Evolutionary conservation across 2,113 vertebrate genomes (phyloP).

Genomic region (Illadopsis cleaveri): DNA sequence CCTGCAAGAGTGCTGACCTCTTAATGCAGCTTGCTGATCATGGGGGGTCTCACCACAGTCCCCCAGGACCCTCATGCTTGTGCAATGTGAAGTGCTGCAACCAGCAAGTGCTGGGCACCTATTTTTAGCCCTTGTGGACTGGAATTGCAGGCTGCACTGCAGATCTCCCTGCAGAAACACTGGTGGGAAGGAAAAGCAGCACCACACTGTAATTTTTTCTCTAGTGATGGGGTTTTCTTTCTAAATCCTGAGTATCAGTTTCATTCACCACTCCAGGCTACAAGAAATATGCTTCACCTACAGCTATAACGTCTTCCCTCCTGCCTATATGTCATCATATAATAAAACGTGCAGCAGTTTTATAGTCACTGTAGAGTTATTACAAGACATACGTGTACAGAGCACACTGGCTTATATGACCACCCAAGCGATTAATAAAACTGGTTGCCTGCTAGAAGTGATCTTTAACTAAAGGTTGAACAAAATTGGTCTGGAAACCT

Average conservation of each 20-base stretch:
- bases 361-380: conserved; percentile 11
- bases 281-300: background rate
- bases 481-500: conserved; percentile 28
- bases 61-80: background rate
- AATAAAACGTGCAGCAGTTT: background rate
- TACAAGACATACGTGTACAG: background rate
- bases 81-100: background rate
- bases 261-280: background rate
- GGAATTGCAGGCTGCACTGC: conserved; percentile 51
- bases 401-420: background rate
- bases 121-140: conserved; percentile 40
- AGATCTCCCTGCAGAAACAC: conserved; percentile 30
- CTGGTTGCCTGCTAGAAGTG: background rate
- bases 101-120: background rate
- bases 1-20: background rate
- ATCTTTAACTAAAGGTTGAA: conserved; percentile 45
- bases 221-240: conserved; percentile 50
- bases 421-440: conserved; percentile 25
- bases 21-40: background rate
- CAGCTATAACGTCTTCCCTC: background rate
- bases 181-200: conserved; percentile 24
- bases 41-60: fast-evolving
- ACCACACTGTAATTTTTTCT: conserved; percentile 28
- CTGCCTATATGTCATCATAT: background rate
- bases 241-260: conserved; percentile 35